phyloP scores from a whole-genome alignment of 2,113 vertebrate species.

The Patagioenas fasciata region DNA sequence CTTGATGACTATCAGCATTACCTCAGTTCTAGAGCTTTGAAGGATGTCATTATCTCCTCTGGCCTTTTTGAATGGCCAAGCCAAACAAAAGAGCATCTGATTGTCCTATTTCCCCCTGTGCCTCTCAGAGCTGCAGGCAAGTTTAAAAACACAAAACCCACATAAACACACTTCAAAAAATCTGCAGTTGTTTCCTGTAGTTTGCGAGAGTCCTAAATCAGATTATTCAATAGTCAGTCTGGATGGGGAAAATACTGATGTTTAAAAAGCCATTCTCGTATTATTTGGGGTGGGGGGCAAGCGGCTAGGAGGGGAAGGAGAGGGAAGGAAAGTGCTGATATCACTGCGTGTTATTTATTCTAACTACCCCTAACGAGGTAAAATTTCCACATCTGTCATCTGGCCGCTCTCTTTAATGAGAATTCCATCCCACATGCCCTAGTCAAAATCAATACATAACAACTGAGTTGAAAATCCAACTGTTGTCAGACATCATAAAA shows the following conservation, averaged over 20 bases:
- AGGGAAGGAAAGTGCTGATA: background rate
- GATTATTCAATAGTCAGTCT: background rate
- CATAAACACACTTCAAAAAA: background rate
- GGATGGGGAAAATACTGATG: background rate
- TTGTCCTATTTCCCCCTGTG: background rate
- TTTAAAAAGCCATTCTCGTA: background rate
- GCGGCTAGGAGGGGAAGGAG: background rate
- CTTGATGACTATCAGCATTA: background rate
- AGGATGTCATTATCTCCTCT: slow-evolving; percentile 33
- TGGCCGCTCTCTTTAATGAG: background rate
- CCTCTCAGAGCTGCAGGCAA: background rate
- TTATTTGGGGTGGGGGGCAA: background rate
- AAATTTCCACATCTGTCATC: background rate
- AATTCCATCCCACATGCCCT: background rate
- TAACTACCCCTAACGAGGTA: background rate
- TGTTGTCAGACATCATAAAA: background rate
- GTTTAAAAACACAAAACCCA: background rate
- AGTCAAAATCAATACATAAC: background rate
- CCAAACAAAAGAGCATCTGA: background rate
- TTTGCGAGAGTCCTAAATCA: background rate
- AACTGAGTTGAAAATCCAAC: background rate
- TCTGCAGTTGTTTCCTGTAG: background rate
- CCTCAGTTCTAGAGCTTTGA: slow-evolving; percentile 43
- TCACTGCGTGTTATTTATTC: background rate
- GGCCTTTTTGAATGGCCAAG: background rate